A percentile compares a stretch with the other conserved stretches of the same genome.
These are phyloP conservation scores for Connochaetes taurinus DNA, from an alignment of 2,113 vertebrate species.

Conservation along the genomic window DNA sequence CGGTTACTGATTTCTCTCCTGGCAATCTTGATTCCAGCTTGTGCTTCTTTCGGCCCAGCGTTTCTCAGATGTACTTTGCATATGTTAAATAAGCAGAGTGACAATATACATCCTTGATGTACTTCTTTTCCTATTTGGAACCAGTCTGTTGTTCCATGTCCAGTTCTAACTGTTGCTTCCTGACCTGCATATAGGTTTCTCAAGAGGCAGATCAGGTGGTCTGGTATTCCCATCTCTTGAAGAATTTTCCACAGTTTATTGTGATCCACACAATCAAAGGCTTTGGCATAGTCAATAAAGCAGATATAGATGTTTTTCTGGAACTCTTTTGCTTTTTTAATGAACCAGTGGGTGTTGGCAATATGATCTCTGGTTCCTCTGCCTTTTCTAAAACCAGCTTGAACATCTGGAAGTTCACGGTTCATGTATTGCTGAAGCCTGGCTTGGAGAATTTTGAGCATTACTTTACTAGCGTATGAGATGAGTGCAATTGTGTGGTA, in stretches of 20 bases:
- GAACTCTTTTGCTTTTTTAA: background rate
- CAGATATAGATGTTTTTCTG: background rate
- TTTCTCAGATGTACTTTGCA: background rate
- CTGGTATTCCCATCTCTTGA: background rate
- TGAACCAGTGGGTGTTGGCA: background rate
- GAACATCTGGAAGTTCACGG: background rate
- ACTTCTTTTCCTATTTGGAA: background rate
- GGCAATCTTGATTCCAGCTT: background rate
- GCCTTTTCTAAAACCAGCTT: background rate
- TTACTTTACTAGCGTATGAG: background rate
- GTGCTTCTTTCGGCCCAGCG: accelerated
- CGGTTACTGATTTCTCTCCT: background rate
- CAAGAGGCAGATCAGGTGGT: background rate
- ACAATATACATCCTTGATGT: background rate
- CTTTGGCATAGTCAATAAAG: background rate
- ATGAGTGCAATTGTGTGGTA: background rate
- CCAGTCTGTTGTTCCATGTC: background rate
- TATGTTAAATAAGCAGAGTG: background rate
- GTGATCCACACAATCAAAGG: background rate
- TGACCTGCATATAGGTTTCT: background rate
- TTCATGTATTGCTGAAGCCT: background rate
- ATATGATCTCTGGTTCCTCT: background rate
- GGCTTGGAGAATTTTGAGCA: background rate
- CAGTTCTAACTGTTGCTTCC: background rate
- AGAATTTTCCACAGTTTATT: background rate